Evolutionary conservation across 1,140 invertebrate species (phyloP), one percentile per base, ranked within the genome.

Genomic region (Leucophenga varia): DNA sequence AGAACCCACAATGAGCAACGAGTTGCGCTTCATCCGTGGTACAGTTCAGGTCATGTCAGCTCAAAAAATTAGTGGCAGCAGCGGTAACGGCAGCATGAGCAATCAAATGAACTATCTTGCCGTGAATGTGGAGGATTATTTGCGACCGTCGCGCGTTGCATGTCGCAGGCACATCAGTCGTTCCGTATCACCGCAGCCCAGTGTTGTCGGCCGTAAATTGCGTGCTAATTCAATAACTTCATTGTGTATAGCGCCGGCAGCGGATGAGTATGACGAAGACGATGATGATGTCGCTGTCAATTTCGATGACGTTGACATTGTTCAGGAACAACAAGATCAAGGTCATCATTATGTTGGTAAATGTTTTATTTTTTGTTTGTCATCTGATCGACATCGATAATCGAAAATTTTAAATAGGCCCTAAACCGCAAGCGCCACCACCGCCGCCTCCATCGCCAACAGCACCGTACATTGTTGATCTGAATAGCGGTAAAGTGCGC

Each of bases 111-210:
- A 56, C 21, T 61, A 54, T 35, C 41, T 61, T 6, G 30, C 43
- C 20, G 49, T 52, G 7, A 52, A 52, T 34, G 20, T 38, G 14
- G 43, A 47, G 14, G 49, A 52, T 17, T 52, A 42, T 22, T 40
- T 40, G 12, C 53, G 16, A 42, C 52, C 34, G 10, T 25, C 22
- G 38, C 28, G 14, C 25, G 37, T 13, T 17, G 40, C 13, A 32
- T 22, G 36, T 17, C 49, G 38, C 37, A 35, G 30, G 18, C 12
- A 51, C 44, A 53, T 37, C 25, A 57, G 49, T 37, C 58, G 55
- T n/a, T 58, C 55, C 1, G 43, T 47, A 25, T 61, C 59, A 31
- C 59, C 59, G 6, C n/a, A 14, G 28, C 10, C 16, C 5, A 42
- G 40, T 9, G 2, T 13, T 31, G 32, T 43, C 25, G 18, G n/a